Percentiles rank a stretch among this genome's conserved stretches.
phyloP scores from a whole-genome alignment of 2,797 vertebrate species.

The Enteromius paludinosus region DNA sequence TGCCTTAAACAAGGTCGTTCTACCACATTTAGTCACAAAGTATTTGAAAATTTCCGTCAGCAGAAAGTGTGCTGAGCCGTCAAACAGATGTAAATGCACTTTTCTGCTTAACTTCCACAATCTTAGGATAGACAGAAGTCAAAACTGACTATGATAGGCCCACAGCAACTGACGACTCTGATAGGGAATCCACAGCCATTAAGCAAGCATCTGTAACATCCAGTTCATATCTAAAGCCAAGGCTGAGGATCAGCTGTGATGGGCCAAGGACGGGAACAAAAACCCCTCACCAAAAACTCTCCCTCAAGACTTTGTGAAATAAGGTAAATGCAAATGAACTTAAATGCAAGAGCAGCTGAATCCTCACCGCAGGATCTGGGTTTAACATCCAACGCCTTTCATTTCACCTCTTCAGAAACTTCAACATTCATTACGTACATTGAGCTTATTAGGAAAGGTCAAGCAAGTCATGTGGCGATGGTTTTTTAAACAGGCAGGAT shows the following conservation, averaged over 20 bases:
- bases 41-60: slow-evolving; percentile 2
- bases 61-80: slow-evolving; percentile 23
- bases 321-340: slow-evolving; percentile 57
- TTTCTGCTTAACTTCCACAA: slow-evolving; percentile 4
- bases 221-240: not conserved
- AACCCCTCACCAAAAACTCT: not conserved
- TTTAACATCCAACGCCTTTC: slow-evolving; percentile 67
- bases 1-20: slow-evolving; percentile 16
- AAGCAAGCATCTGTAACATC: not conserved
- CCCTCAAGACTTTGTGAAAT: slow-evolving; percentile 32
- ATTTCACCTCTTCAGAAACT: slow-evolving; percentile 68
- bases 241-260: not conserved
- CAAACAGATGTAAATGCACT: slow-evolving; percentile 12
- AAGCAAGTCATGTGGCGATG: slow-evolving; percentile 60
- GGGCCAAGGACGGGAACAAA: slow-evolving; percentile 31
- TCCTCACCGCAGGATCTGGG: slow-evolving; percentile 53
- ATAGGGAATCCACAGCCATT: slow-evolving; percentile 17
- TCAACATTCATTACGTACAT: slow-evolving; percentile 52
- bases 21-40: slow-evolving; percentile 5
- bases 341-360: slow-evolving; percentile 70
- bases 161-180: not conserved
- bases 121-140: slow-evolving; percentile 16
- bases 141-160: slow-evolving; percentile 3
- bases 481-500: not conserved
- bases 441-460: slow-evolving; percentile 62